phyloP scores from a whole-genome alignment of 30 jellyfish, hydroid and myxozoan species.

The Aurelia sp. region DNA sequence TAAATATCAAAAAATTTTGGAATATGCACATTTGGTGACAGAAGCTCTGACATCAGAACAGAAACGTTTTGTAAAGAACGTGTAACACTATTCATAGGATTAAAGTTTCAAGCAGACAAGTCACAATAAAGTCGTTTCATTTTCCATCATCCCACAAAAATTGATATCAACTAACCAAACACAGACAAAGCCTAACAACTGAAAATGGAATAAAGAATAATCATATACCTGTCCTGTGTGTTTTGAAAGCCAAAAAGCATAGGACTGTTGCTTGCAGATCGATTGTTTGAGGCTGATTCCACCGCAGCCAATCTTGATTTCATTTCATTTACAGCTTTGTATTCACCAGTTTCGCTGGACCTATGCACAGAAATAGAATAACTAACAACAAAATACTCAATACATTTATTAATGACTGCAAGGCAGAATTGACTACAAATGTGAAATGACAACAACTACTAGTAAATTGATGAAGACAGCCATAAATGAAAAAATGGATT shows the following conservation, averaged over 20 bases:
- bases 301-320: conserved; percentile 72
- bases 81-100: no score
- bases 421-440: no score
- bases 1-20: no score
- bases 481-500: no score
- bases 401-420: background rate
- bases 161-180: background rate
- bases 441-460: no score
- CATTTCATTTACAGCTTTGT: conserved; percentile 61
- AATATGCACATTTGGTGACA: no score
- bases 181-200: background rate
- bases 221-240: conserved; percentile 29
- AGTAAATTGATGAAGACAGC: no score
- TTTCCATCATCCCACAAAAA: no score
- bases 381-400: background rate
- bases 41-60: no score
- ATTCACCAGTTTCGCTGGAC: conserved; percentile 18
- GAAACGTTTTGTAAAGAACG: no score
- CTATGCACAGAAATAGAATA: background rate
- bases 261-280: conserved; percentile 76
- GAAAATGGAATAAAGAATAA: background rate
- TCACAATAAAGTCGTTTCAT: no score
- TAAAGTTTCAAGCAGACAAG: no score
- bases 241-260: conserved; percentile 64
- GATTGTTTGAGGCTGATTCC: conserved; percentile 70